Base-by-base conservation (phyloP, 2,113 vertebrate species). In the Pomatostomus ruficeps region DNA sequence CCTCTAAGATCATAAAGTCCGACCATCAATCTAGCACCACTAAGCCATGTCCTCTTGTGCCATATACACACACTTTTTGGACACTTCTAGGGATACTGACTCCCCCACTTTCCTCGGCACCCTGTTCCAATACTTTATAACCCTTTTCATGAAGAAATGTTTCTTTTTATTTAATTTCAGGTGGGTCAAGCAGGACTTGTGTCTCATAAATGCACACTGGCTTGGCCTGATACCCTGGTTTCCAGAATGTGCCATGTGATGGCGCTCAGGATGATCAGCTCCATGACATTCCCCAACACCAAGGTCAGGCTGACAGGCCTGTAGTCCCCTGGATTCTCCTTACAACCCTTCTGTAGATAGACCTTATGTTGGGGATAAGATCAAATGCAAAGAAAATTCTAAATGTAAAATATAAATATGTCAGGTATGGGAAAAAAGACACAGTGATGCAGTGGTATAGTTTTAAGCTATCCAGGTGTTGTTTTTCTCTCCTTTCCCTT, bases 351-450 rank as follows among this genome's bases (percentile, higher is more conserved):
- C 13, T 21, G 15, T 14, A 66, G 51, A 48, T 66, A 24, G 42
- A 35, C 16, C 9, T 36, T 36, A 43, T 11, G 17, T 12, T 72
- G 33, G 17, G 11, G 22, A 17, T 54, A 22, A 63, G 23, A 63
- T 38, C 22, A 54, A 54, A 28, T 12, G 7, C 13, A 54, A 84
- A 63, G 23, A 35, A 35, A 25, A 54, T 12, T 38, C 29, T 63
- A 46, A 73, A 46, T 24, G 8, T 15, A 23, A 84, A 84, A 26
- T n/a, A 19, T 22, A 45, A 55, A 24, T 22, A 4, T n/a, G 19
- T 63, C 0, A 0, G 18, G 0, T 0, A 46, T 28, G 14, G 40
- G 18, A 4, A 63, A 66, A 63, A 55, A n/a, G 14, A 19, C 7
- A 3, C 18, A 54, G 28, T 28, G 23, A 73, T 38, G 11, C 14